Evolutionary conservation across 2,888 invertebrate genomes (phyloP).

Genomic region (Plebejus anna): DNA sequence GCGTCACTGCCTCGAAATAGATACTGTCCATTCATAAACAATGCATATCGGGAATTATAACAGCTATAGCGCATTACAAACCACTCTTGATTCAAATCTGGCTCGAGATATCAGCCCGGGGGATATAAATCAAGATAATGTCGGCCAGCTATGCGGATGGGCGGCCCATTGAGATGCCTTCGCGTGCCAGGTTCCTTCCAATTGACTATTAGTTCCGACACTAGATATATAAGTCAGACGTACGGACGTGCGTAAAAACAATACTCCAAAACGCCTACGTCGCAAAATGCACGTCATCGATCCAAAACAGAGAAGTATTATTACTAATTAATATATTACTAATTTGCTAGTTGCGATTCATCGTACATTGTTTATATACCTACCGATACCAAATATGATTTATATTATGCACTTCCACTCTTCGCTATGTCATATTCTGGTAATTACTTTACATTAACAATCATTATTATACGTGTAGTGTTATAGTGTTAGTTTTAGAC

Average conservation of each 20-base stretch:
- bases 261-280: slow-evolving; percentile 38
- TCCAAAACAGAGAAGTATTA: background rate
- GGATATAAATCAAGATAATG: slow-evolving; percentile 70
- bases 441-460: too few species aligned
- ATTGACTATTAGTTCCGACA: slow-evolving; percentile 54
- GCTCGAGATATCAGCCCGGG: slow-evolving; percentile 53
- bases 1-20: slow-evolving; percentile 64
- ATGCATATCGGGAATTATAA: slow-evolving; percentile 62
- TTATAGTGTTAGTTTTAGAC: too few species aligned
- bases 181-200: slow-evolving; percentile 66
- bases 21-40: slow-evolving; percentile 65
- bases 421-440: too few species aligned
- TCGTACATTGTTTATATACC: too few species aligned
- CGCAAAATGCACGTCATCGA: slow-evolving; percentile 25
- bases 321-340: background rate
- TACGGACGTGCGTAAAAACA: slow-evolving; percentile 49
- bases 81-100: slow-evolving; percentile 55
- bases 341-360: background rate
- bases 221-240: slow-evolving; percentile 50
- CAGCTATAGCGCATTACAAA: slow-evolving; percentile 52
- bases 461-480: too few species aligned
- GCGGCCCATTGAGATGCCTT: slow-evolving; percentile 66
- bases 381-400: too few species aligned
- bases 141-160: slow-evolving; percentile 66
- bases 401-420: too few species aligned